phyloP scores from a whole-genome alignment of 2,113 vertebrate genomes.

The Zosterops borbonicus region DNA sequence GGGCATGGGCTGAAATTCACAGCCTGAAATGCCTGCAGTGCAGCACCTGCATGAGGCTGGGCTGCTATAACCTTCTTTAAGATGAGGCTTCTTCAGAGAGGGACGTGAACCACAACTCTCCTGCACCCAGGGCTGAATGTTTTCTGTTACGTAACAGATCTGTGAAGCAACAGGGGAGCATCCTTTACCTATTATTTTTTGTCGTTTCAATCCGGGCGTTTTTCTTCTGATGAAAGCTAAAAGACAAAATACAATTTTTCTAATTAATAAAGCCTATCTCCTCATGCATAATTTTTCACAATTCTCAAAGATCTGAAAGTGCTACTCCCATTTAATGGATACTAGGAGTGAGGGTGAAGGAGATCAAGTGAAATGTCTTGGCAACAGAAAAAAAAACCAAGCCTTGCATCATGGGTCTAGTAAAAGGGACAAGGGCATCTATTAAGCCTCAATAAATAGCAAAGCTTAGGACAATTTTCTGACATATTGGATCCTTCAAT shows the following conservation, averaged over 20 bases:
- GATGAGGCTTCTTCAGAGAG: background rate
- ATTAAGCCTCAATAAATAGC: background rate
- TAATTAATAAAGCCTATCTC: background rate
- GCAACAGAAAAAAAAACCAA: background rate
- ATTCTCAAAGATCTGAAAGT: background rate
- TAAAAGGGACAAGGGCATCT: background rate
- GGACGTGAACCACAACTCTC: background rate
- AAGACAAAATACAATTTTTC: background rate
- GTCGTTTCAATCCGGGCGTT: background rate
- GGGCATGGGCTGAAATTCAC: background rate
- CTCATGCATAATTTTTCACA: background rate
- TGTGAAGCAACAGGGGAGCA: background rate
- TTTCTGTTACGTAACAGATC: background rate
- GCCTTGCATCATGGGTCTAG: background rate
- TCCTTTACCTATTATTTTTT: background rate
- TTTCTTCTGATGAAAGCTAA: background rate
- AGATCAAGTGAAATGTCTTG: background rate
- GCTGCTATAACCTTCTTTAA: background rate
- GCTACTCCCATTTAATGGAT: background rate
- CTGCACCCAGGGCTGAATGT: background rate
- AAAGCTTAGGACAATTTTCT: slow-evolving; percentile 34
- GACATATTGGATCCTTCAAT: slow-evolving; percentile 11
- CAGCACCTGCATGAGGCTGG: background rate
- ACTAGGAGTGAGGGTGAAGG: background rate
- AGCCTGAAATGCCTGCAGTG: background rate